Evolutionary conservation across 1,140 invertebrate genomes (phyloP).

Genomic region (Frieseomelitta varia): DNA sequence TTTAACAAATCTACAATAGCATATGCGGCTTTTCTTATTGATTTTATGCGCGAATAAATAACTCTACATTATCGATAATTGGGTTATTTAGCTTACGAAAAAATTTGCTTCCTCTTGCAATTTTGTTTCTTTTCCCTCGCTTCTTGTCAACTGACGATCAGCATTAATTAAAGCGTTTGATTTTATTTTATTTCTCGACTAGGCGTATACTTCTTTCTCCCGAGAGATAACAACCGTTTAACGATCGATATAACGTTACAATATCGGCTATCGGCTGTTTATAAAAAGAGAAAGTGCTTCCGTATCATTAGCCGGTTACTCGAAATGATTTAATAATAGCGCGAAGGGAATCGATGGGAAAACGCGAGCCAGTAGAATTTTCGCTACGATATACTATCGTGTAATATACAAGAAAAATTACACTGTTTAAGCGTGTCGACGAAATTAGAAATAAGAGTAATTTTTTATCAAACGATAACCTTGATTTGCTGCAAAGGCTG

Average conservation of each 20-base stretch:
- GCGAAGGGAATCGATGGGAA: neutral
- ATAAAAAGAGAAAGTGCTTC: neutral
- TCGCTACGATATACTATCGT: neutral
- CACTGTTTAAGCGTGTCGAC: neutral
- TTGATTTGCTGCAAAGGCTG: neutral
- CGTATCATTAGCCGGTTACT: slow-evolving; percentile 12
- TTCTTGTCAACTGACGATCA: neutral
- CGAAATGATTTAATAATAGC: slow-evolving; percentile 27
- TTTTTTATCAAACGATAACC: neutral
- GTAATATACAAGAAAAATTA: neutral
- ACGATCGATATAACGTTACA: neutral
- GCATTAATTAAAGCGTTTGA: neutral
- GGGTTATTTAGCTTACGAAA: neutral
- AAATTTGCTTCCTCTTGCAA: neutral
- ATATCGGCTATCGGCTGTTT: neutral
- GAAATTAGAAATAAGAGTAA: neutral
- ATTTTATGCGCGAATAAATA: no score
- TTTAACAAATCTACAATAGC: no score
- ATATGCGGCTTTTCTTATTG: no score
- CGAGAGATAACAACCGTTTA: neutral
- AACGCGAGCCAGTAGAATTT: neutral
- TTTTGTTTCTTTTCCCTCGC: neutral
- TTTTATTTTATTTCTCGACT: neutral
- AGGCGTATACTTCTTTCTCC: neutral
- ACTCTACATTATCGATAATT: no score